Evolutionary conservation across 2,888 invertebrate genomes (phyloP).

Genomic region (Girardia tigrina): DNA sequence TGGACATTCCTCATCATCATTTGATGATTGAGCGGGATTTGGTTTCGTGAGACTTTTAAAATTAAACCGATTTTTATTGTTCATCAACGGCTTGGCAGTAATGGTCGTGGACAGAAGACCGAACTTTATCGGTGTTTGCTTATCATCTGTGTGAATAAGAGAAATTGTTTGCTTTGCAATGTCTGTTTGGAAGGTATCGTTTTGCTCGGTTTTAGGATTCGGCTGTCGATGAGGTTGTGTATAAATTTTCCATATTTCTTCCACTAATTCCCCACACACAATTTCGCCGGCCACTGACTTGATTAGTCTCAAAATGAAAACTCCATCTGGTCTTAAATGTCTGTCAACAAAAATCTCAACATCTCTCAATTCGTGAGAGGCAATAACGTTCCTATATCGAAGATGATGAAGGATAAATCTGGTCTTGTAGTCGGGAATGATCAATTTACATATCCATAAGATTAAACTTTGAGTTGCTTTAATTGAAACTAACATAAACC

Average conservation of each 20-base stretch:
- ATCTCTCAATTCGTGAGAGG: slow-evolving; percentile 29
- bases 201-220: not conserved
- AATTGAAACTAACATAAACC: slow-evolving; percentile 52
- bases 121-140: not conserved
- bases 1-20: not conserved
- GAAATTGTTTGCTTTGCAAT: not conserved
- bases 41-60: not conserved
- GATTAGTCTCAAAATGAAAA: slow-evolving; percentile 37
- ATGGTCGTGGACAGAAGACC: not conserved
- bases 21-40: not conserved
- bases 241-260: slow-evolving; percentile 31
- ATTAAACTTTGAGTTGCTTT: slow-evolving; percentile 50
- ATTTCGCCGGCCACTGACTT: slow-evolving; percentile 38
- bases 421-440: slow-evolving; percentile 43
- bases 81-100: not conserved
- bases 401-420: slow-evolving; percentile 37
- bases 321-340: slow-evolving; percentile 37
- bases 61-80: not conserved
- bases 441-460: slow-evolving; percentile 49
- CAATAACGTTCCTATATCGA: slow-evolving; percentile 33
- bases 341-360: slow-evolving; percentile 36
- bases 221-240: not conserved
- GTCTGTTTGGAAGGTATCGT: not conserved
- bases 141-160: not conserved
- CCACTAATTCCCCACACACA: slow-evolving; percentile 33